Percentiles rank a stretch among this genome's conserved stretches.
Evolutionary conservation across 2,888 invertebrate species (phyloP).

Genomic region (Eilema griseolum): DNA sequence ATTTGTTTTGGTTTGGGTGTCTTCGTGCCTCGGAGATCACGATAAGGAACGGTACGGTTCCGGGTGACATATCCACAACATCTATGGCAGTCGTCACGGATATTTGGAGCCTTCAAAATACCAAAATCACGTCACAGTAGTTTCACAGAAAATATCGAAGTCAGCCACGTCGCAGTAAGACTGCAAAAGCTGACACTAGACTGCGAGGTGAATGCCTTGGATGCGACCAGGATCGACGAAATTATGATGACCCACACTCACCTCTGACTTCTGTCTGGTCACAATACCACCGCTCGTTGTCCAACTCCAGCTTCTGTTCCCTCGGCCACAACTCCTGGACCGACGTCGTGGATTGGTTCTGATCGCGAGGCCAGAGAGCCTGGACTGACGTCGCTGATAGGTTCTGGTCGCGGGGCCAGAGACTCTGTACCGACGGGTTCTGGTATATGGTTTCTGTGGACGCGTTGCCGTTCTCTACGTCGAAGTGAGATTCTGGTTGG

Average conservation of each 20-base stretch:
- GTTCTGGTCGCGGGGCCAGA: constrained; percentile 62
- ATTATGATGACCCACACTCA: constrained; percentile 20
- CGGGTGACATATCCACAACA: too few relatives aligned
- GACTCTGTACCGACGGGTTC: constrained; percentile 62
- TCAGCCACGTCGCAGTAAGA: too few relatives aligned
- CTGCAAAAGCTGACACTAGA: too few relatives aligned
- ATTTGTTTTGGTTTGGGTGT: too few relatives aligned
- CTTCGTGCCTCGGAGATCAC: too few relatives aligned
- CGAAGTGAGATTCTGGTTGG: constrained; percentile 70
- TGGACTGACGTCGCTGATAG: constrained; percentile 59
- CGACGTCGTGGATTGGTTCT: constrained; percentile 61
- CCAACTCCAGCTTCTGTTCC: constrained; percentile 45
- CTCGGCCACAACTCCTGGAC: constrained; percentile 62
- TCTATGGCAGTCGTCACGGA: too few relatives aligned
- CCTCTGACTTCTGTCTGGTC: constrained; percentile 43
- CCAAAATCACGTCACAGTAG: too few relatives aligned
- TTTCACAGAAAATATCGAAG: too few relatives aligned
- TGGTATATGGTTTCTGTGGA: constrained; percentile 76
- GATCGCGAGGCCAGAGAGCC: constrained; percentile 59
- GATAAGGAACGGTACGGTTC: too few relatives aligned
- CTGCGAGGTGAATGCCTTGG: too few relatives aligned
- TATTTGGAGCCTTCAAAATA: too few relatives aligned
- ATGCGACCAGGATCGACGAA: too few relatives aligned
- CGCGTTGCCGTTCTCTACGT: constrained; percentile 75
- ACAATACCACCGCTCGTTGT: constrained; percentile 47